Conservation (phyloP, 2,888 invertebrate genomes). For the Ormyrus pomaceus region DNA sequence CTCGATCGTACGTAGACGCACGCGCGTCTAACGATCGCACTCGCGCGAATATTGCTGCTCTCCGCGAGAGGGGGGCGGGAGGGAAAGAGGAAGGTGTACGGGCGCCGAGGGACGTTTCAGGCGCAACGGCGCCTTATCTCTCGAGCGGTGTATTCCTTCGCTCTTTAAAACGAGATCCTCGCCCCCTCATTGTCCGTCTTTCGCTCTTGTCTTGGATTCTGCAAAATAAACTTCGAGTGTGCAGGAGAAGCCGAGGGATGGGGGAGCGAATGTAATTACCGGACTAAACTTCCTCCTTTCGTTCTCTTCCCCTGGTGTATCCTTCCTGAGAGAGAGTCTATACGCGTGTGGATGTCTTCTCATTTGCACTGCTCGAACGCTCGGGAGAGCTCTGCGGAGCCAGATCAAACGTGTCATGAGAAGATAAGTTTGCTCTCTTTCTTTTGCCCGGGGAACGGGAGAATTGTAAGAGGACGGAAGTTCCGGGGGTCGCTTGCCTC, state of each 20-base stretch:
- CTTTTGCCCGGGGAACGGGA: conserved; percentile 2
- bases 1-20: conserved; percentile 8
- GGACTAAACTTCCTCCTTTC: conserved; percentile 35
- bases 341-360: conserved; percentile 16
- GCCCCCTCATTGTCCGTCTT: conserved; percentile 28
- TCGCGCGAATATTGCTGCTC: conserved; percentile 16
- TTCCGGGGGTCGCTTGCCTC: background rate
- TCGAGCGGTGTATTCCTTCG: background rate
- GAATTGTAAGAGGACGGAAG: conserved; percentile 29
- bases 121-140: conserved; percentile 27
- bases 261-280: conserved; percentile 47
- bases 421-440: conserved; percentile 52
- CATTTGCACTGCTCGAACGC: conserved; percentile 23
- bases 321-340: background rate
- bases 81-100: conserved; percentile 26
- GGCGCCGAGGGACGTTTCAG: conserved; percentile 35
- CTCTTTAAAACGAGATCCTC: conserved; percentile 31
- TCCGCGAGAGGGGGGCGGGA: background rate
- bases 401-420: conserved; percentile 49
- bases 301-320: conserved; percentile 23
- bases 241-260: background rate
- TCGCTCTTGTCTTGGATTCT: conserved; percentile 27
- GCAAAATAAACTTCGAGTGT: conserved; percentile 44
- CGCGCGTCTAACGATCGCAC: conserved; percentile 13
- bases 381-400: conserved; percentile 16